Conservation (phyloP, 1,140 invertebrate species). For the Adoxophyes honmai region DNA sequence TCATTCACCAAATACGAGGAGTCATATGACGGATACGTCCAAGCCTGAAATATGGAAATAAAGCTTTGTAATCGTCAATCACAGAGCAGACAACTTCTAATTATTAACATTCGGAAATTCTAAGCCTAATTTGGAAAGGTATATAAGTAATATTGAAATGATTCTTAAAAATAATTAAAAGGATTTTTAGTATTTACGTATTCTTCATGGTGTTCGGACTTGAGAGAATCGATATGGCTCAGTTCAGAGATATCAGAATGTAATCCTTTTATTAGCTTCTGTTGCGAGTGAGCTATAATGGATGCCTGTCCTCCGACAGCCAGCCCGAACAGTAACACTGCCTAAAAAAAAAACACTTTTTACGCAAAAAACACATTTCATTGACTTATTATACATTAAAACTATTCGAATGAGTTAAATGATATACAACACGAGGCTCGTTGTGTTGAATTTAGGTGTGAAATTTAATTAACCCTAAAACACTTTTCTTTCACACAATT, state of each 20-base stretch:
- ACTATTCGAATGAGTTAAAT: too few species aligned
- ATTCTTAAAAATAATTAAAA: too few species aligned
- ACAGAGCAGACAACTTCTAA: too few species aligned
- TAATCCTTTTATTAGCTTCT: slow-evolving; percentile 33
- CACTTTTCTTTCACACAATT: too few species aligned
- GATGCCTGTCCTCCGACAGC: slow-evolving; percentile 36
- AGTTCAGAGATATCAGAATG: slow-evolving; percentile 30
- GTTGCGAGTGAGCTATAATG: slow-evolving; percentile 42
- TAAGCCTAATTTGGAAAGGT: too few species aligned
- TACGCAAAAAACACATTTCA: too few species aligned
- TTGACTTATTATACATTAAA: too few species aligned
- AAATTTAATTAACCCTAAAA: too few species aligned
- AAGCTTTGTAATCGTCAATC: neutral
- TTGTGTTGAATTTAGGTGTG: too few species aligned
- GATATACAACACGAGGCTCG: too few species aligned
- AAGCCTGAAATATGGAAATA: slow-evolving; percentile 34
- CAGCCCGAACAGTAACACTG: slow-evolving; percentile 21
- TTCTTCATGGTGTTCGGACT: slow-evolving; percentile 50
- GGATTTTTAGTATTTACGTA: slow-evolving; percentile 63
- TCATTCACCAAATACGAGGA: slow-evolving; percentile 78
- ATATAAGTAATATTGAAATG: too few species aligned
- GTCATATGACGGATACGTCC: slow-evolving; percentile 73
- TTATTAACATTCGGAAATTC: too few species aligned
- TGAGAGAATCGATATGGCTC: slow-evolving; percentile 32
- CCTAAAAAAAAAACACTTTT: neutral